phyloP scores from a whole-genome alignment of 2,888 invertebrate species.

The Cremastinae sp. region DNA sequence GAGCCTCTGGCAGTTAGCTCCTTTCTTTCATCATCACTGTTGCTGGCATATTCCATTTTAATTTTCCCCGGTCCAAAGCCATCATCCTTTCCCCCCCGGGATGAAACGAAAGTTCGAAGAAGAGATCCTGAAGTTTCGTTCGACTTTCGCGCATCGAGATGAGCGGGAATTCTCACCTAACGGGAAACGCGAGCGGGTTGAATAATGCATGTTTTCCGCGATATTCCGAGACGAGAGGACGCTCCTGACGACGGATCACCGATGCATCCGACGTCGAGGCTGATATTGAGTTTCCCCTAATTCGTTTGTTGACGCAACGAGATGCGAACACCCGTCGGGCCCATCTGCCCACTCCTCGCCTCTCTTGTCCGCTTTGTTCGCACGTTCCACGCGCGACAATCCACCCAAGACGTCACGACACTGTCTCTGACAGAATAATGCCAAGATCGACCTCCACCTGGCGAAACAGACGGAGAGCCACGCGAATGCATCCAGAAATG shows the following conservation, averaged over 20 bases:
- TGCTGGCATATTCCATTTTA: conserved; percentile 17
- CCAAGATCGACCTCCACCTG: conserved; percentile 36
- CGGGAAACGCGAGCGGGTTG: too few species aligned
- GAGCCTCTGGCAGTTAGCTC: conserved; percentile 12
- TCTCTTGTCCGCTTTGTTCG: conserved; percentile 36
- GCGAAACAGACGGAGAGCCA: background rate
- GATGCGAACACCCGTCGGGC: conserved; percentile 28
- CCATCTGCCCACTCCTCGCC: too few species aligned
- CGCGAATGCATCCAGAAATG: conserved; percentile 11
- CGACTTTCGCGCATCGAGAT: background rate
- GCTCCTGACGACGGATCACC: conserved; percentile 12
- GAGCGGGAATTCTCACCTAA: background rate
- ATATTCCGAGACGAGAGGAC: background rate
- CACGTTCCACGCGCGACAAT: conserved; percentile 45
- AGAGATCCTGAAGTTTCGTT: background rate
- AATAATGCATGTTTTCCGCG: too few species aligned
- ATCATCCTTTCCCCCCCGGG: conserved; percentile 1
- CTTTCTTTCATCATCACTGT: conserved; percentile 25
- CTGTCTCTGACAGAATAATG: conserved; percentile 53
- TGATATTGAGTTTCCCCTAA: conserved; percentile 28
- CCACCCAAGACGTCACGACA: conserved; percentile 44
- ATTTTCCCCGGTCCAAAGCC: background rate
- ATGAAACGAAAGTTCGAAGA: background rate
- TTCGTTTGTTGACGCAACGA: conserved; percentile 30
- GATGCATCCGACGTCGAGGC: background rate